phyloP scores from a whole-genome alignment of 2,113 vertebrate species.

The Tychaedon coryphoeus region DNA sequence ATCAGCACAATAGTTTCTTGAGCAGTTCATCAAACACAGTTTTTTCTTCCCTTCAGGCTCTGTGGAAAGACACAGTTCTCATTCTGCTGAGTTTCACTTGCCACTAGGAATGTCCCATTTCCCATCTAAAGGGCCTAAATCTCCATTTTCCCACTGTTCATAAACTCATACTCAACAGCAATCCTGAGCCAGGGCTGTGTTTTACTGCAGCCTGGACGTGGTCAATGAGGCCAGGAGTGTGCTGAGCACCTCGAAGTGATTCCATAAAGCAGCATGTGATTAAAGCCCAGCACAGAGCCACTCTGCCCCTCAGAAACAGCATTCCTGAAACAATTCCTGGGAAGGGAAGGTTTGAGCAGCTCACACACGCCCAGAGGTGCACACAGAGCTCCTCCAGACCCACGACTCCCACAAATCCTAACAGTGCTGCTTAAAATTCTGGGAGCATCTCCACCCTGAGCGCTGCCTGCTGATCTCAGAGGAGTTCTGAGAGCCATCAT shows the following conservation, averaged over 20 bases:
- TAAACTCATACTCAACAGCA: background rate
- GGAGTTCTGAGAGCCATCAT: conserved; percentile 10
- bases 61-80: background rate
- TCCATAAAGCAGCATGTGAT: background rate
- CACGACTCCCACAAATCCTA: background rate
- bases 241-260: background rate
- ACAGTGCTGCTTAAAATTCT: background rate
- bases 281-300: background rate
- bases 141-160: background rate
- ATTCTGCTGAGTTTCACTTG: background rate
- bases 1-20: background rate
- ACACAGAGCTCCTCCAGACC: background rate
- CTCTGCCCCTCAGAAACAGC: background rate
- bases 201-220: background rate
- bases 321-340: background rate
- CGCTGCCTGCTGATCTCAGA: conserved; percentile 4
- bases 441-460: background rate
- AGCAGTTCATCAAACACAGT: background rate
- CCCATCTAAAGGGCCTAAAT: background rate
- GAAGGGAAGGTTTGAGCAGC: background rate
- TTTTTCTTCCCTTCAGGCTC: background rate
- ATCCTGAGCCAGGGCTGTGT: background rate
- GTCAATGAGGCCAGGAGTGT: background rate
- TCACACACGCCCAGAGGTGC: background rate
- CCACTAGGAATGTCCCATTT: background rate